Evolutionary conservation across 2,888 invertebrate species (phyloP).

Genomic region (Teleiodes luculella): DNA sequence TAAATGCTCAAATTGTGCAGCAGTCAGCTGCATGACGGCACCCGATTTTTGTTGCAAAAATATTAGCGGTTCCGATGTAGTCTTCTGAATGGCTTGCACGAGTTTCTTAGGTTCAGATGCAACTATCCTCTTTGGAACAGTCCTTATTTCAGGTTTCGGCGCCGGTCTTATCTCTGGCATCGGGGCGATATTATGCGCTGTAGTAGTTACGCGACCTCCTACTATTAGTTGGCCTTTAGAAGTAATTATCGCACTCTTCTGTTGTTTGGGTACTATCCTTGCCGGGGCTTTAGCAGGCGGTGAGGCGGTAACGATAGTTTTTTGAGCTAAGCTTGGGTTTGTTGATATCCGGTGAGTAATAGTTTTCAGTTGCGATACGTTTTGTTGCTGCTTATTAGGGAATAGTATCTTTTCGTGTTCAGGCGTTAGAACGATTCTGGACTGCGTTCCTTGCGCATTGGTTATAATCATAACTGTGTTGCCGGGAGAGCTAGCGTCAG

Average conservation of each 20-base stretch:
- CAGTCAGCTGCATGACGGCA: slow-evolving; percentile 67
- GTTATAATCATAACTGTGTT: slow-evolving; percentile 82
- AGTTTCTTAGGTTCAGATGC: slow-evolving; percentile 59
- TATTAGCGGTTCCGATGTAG: slow-evolving; percentile 60
- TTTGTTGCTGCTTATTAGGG: slow-evolving; percentile 70
- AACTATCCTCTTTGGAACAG: slow-evolving; percentile 50
- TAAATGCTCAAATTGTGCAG: slow-evolving; percentile 72
- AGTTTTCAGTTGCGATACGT: slow-evolving; percentile 58
- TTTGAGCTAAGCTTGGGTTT: slow-evolving; percentile 39
- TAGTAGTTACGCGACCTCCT: slow-evolving; percentile 64
- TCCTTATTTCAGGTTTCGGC: slow-evolving; percentile 37
- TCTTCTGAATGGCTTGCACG: slow-evolving; percentile 57
- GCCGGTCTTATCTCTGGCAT: slow-evolving; percentile 63
- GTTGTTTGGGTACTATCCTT: slow-evolving; percentile 62
- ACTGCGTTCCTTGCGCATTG: slow-evolving; percentile 80
- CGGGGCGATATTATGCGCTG: slow-evolving; percentile 69
- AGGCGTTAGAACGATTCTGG: slow-evolving; percentile 78
- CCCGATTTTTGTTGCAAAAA: slow-evolving; percentile 72
- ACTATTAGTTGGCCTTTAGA: slow-evolving; percentile 78
- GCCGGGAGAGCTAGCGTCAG: slow-evolving; percentile 54
- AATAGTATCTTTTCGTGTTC: slow-evolving; percentile 80
- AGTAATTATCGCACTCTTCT: slow-evolving; percentile 75
- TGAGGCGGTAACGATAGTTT: slow-evolving; percentile 39
- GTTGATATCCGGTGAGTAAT: slow-evolving; percentile 57
- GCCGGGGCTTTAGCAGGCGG: slow-evolving; percentile 43